Percentiles rank a stretch among this genome's conserved stretches.
Conservation (phyloP, 2,888 invertebrate species). For the Cataglyphis livida region DNA sequence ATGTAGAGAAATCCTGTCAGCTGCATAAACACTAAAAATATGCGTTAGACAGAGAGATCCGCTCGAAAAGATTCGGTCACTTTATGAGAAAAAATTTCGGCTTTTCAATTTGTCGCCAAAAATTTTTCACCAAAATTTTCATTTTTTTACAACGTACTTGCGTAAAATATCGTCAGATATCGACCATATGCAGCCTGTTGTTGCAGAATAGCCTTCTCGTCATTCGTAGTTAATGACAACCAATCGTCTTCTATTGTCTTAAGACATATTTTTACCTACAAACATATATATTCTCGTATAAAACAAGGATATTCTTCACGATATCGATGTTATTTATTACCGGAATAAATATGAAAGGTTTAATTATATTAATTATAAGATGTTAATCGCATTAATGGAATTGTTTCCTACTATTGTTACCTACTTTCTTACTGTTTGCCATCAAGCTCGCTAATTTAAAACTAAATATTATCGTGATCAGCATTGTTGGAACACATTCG, state of each 20-base stretch:
- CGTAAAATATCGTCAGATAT: constrained; percentile 38
- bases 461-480: constrained; percentile 35
- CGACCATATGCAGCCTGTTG: constrained; percentile 20
- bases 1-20: constrained; percentile 40
- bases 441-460: constrained; percentile 34
- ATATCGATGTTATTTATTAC: not conserved
- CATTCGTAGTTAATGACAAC: constrained; percentile 23
- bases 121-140: not conserved
- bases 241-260: constrained; percentile 38
- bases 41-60: not conserved
- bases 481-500: constrained; percentile 26
- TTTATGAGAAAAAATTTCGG: not conserved
- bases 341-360: not conserved
- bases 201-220: constrained; percentile 23
- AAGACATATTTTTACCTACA: constrained; percentile 26
- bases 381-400: not conserved
- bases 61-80: not conserved
- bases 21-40: not conserved
- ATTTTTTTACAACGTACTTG: constrained; percentile 4
- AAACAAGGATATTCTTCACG: not conserved
- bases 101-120: not conserved
- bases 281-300: not conserved
- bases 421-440: constrained; percentile 32
- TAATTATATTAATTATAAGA: not conserved
- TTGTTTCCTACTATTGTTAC: not conserved